Conservation (phyloP, 2,888 invertebrate species). For the Mythimna pallens region DNA sequence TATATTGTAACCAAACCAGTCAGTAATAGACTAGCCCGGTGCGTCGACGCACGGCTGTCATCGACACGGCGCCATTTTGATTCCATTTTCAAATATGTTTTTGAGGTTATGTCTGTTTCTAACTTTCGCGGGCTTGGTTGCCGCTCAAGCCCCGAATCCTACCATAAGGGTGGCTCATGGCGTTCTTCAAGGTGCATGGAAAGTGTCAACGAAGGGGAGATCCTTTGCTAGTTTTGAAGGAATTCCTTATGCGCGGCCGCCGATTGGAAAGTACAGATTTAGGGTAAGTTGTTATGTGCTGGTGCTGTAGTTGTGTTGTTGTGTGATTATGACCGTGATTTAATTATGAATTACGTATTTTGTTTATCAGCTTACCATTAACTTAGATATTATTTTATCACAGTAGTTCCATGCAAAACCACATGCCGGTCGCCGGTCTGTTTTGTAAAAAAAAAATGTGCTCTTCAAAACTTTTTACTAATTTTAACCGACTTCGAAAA, state of each 20-base stretch:
- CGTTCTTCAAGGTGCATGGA: slow-evolving; percentile 82
- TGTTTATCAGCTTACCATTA: background rate
- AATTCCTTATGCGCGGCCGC: slow-evolving; percentile 92
- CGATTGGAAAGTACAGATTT: slow-evolving; percentile 92
- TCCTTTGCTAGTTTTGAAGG: slow-evolving; percentile 91
- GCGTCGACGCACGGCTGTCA: slow-evolving; percentile 44
- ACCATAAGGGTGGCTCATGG: slow-evolving; percentile 80
- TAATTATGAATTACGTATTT: background rate
- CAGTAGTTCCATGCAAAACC: background rate
- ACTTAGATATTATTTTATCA: background rate
- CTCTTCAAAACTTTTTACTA: too few species aligned
- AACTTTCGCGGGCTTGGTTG: slow-evolving; percentile 62
- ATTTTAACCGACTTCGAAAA: too few species aligned
- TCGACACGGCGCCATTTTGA: background rate
- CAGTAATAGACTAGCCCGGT: slow-evolving; percentile 37
- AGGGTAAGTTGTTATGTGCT: slow-evolving; percentile 76
- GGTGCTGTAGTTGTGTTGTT: background rate
- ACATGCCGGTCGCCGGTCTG: too few species aligned
- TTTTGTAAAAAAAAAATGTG: too few species aligned
- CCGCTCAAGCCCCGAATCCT: slow-evolving; percentile 76
- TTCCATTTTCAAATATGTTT: slow-evolving; percentile 39
- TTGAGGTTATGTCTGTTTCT: slow-evolving; percentile 72
- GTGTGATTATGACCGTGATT: too few species aligned
- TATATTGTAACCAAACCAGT: background rate
- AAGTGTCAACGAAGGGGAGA: slow-evolving; percentile 81